Evolutionary conservation across 64 coral and sea anemone genomes (phyloP).

Genomic region (Stichodactyla helianthus): DNA sequence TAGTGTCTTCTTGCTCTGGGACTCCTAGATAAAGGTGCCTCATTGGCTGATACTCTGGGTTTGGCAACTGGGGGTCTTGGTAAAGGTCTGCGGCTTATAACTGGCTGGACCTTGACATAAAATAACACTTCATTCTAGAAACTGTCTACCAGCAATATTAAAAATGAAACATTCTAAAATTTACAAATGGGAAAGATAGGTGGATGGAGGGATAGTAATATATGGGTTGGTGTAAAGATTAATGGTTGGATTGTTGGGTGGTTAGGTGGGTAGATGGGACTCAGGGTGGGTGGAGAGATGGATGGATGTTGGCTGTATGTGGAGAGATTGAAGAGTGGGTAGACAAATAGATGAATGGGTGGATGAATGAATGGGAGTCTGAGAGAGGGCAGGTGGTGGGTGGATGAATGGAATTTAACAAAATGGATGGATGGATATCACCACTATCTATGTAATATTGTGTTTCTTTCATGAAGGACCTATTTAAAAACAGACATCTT

Average conservation of each 20-base stretch:
- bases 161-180: too few species aligned
- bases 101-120: neutral
- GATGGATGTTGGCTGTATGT: neutral
- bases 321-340: neutral
- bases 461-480: too few species aligned
- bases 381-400: too few species aligned
- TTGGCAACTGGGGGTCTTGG: slow-evolving; percentile 28
- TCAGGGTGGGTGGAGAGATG: neutral
- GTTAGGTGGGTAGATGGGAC: neutral
- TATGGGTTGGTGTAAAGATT: too few species aligned
- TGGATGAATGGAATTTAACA: neutral
- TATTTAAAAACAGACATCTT: too few species aligned
- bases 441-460: too few species aligned
- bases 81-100: slow-evolving; percentile 28
- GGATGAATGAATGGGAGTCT: too few species aligned
- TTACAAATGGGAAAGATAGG: neutral
- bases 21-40: slow-evolving; percentile 67
- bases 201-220: neutral
- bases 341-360: neutral
- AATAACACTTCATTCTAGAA: too few species aligned
- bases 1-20: slow-evolving; percentile 68
- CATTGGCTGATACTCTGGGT: slow-evolving; percentile 4
- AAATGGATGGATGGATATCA: too few species aligned
- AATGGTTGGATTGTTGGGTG: neutral
- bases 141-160: too few species aligned